These are phyloP conservation scores for Cerastoderma edule DNA, from an alignment of 2,888 invertebrate genomes.

Conservation along the genomic window DNA sequence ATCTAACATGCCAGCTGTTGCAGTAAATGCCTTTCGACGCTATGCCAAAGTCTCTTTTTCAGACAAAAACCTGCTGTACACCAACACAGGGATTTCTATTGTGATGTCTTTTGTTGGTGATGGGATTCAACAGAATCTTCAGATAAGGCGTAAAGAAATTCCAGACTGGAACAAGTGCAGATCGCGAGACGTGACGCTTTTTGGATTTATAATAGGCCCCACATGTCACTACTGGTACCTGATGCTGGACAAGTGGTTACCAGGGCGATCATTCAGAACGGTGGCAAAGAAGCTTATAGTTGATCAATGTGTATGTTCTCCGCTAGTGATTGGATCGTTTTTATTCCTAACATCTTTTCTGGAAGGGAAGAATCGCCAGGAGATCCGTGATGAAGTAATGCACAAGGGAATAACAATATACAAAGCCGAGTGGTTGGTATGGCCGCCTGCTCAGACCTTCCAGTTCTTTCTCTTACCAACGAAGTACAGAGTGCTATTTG, in stretches of 20 bases:
- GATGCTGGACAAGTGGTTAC: slow-evolving; percentile 89
- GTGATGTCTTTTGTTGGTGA: slow-evolving; percentile 92
- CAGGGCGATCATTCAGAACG: slow-evolving; percentile 87
- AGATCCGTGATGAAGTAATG: slow-evolving; percentile 60
- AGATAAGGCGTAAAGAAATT: slow-evolving; percentile 82
- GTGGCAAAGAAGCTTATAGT: slow-evolving; percentile 90
- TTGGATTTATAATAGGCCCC: slow-evolving; percentile 91
- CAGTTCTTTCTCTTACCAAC: slow-evolving; percentile 95
- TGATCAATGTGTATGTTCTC: slow-evolving; percentile 94
- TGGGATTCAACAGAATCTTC: slow-evolving; percentile 91
- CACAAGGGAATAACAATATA: slow-evolving; percentile 91
- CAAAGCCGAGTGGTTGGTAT: slow-evolving; percentile 94
- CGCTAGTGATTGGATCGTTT: slow-evolving; percentile 87
- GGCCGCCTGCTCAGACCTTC: slow-evolving; percentile 96
- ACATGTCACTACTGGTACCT: slow-evolving; percentile 95
- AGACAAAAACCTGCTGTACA: slow-evolving; percentile 83
- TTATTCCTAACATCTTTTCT: slow-evolving; percentile 52
- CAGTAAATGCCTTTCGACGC: slow-evolving; percentile 1
- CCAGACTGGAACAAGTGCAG: slow-evolving; percentile 84
- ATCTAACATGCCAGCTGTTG: slow-evolving; percentile 4
- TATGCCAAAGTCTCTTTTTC: slow-evolving; percentile 61
- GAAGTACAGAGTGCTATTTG: slow-evolving; percentile 92
- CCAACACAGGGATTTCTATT: slow-evolving; percentile 92
- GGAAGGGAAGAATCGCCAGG: slow-evolving; percentile 52
- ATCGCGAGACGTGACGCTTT: slow-evolving; percentile 90